Base-by-base conservation (phyloP, 37 sponge, comb jelly and placozoan species). In the Aplysina aerophoba region DNA sequence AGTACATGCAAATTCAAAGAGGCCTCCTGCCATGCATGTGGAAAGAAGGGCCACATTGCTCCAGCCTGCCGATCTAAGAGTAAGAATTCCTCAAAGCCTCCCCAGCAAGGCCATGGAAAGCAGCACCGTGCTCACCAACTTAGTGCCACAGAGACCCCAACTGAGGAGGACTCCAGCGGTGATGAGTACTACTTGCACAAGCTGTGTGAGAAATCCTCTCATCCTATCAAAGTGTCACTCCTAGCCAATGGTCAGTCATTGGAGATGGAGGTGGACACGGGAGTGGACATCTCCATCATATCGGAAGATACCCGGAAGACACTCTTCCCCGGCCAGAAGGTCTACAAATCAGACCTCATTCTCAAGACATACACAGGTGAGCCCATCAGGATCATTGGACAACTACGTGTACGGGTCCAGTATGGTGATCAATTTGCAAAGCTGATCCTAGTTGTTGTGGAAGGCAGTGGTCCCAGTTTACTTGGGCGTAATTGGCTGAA, bases 11-110 rank as follows among this genome's bases (percentile, higher is more conserved):
- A 37, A 15, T 24, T 61, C 28, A 58, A 59, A 59, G 82, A 81
- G 58, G 28, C 37, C 31, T 21, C 19, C 15, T 81, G 82, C 30
- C 59, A 81, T 59, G n/a, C 58, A 22, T 81, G 82, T 31, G 36
- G 30, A 17, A 81, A 81, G 82, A 81, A 81, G 38, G 82, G 82
- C 24, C 82, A 81, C 38, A 20, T 81, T 35, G 82, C 82, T 12
- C 20, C 21, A 33, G 82, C 60, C 13, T 81, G 82, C 38, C 31
- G 35, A 25, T 59, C 40, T 34, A 31, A 30, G 27, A 65, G 22
- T 25, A 57, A 57, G 17, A n/a, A n/a, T n/a, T n/a, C n/a, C n/a
- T n/a, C n/a, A n/a, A n/a, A n/a, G n/a, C n/a, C n/a, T n/a, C n/a
- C n/a, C n/a, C n/a, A n/a, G n/a, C n/a, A n/a, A n/a, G n/a, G n/a